These are phyloP conservation scores for Oasisia sp. DNA, from an alignment of 2,888 invertebrate genomes.

Conservation along the genomic window DNA sequence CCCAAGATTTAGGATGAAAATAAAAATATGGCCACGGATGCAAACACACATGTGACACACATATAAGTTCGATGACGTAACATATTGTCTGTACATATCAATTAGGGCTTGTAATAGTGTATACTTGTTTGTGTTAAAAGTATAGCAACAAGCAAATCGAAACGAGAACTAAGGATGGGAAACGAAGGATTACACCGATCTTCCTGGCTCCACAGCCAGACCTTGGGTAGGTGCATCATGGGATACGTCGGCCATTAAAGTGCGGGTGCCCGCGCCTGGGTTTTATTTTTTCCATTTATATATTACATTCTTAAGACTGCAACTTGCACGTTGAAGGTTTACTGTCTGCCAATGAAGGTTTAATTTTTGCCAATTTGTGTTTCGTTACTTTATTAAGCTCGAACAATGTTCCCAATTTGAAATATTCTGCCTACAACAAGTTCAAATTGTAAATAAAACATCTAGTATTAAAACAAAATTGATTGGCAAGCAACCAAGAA, in stretches of 20 bases:
- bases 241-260: background rate
- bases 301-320: too few species aligned
- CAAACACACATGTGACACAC: background rate
- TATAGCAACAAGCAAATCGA: conserved; percentile 86
- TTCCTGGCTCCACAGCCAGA: conserved; percentile 83
- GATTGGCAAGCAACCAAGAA: too few species aligned
- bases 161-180: conserved; percentile 92
- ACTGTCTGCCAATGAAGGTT: too few species aligned
- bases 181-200: conserved; percentile 94
- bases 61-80: background rate
- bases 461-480: too few species aligned
- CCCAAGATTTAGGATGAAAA: too few species aligned
- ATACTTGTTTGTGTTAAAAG: conserved; percentile 64
- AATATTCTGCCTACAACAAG: too few species aligned
- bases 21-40: background rate
- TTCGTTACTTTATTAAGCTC: too few species aligned
- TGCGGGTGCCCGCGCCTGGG: background rate
- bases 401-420: too few species aligned
- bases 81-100: background rate
- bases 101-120: background rate
- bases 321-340: too few species aligned
- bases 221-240: conserved; percentile 66
- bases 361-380: too few species aligned
- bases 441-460: too few species aligned
- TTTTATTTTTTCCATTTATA: too few species aligned